Conservation (phyloP, 2,797 vertebrate species). For the Pantherophis alleghaniensis region DNA sequence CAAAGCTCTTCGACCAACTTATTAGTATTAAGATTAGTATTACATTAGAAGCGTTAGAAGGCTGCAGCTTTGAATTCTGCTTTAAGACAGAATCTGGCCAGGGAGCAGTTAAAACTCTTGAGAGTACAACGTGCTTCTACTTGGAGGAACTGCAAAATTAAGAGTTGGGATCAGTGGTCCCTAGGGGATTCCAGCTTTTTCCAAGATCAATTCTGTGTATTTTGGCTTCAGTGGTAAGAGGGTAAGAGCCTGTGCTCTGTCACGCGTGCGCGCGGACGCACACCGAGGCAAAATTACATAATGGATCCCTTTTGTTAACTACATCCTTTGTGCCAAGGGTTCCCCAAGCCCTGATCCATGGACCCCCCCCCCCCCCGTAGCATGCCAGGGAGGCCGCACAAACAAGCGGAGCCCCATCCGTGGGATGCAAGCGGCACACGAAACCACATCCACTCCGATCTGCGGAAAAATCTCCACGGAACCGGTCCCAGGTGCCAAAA, state of each 20-base stretch:
- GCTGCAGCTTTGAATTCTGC: neutral
- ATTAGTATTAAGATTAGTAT: neutral
- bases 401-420: too few relatives aligned
- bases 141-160: neutral
- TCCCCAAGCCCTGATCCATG: too few relatives aligned
- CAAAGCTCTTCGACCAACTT: neutral
- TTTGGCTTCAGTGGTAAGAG: neutral
- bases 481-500: too few relatives aligned
- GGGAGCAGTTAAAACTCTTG: too few relatives aligned
- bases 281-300: neutral
- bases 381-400: too few relatives aligned
- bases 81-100: neutral
- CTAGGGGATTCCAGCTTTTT: neutral
- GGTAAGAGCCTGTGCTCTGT: neutral
- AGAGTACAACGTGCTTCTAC: neutral
- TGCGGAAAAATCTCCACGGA: too few relatives aligned
- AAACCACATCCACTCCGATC: too few relatives aligned
- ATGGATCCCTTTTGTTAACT: neutral
- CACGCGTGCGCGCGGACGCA: accelerated
- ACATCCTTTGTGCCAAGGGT: too few relatives aligned
- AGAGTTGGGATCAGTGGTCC: neutral
- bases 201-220: neutral
- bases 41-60: neutral
- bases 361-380: too few relatives aligned
- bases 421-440: too few relatives aligned